phyloP scores from a whole-genome alignment of 2,113 vertebrate species.

The Isichthys henryi region DNA sequence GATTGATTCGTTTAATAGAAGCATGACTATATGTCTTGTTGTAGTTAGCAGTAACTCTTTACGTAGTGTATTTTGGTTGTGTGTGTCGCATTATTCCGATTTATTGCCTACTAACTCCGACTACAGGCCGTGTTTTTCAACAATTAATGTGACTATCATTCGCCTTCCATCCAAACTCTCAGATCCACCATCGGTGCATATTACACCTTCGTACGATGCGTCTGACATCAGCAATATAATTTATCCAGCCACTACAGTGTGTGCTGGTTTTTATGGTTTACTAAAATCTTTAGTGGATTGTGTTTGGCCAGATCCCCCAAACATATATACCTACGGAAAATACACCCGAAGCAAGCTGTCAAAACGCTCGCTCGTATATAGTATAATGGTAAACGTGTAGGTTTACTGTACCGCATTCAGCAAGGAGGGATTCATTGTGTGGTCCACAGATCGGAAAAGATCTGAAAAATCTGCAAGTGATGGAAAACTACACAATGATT shows the following conservation, averaged over 20 bases:
- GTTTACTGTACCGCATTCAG: neutral
- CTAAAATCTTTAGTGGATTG: neutral
- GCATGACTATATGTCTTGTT: neutral
- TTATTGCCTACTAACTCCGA: neutral
- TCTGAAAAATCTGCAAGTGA: neutral
- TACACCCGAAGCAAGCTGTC: neutral
- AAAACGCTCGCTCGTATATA: neutral
- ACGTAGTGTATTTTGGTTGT: neutral
- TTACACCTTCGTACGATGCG: neutral
- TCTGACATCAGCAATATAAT: neutral
- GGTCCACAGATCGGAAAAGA: neutral
- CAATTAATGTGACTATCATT: neutral
- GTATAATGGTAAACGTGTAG: neutral
- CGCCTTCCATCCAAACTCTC: neutral
- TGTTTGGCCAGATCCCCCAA: neutral
- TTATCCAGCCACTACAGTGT: neutral
- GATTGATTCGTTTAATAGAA: neutral
- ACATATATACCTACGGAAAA: neutral
- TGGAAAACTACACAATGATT: neutral
- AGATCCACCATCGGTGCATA: neutral
- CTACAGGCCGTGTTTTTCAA: neutral
- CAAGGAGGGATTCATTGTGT: neutral
- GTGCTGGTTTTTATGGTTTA: neutral
- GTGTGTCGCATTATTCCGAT: neutral
- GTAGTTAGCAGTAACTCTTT: neutral